Evolutionary conservation across 2,888 invertebrate genomes (phyloP), one percentile per base, ranked within the genome.

Genomic region (Pyrrhia umbra): DNA sequence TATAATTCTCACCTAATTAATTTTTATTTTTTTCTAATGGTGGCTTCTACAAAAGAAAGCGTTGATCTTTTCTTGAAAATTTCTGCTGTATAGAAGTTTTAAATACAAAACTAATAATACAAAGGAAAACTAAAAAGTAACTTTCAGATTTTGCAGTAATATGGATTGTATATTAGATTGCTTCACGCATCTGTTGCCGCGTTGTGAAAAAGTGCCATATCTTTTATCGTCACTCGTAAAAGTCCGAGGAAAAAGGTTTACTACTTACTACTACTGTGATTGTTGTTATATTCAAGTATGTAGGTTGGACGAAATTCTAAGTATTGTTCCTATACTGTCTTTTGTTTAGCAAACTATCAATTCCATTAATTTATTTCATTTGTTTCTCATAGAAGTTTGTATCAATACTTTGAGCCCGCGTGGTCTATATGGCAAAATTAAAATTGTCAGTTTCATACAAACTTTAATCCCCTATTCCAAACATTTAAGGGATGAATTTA

Each of bases 181-280:
- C 54, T 58, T 68, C 54, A 61, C 67, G 59, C 77, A 72, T 76
- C 77, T 79, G 79, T 69, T 72, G 52, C 67, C 79, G 43, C 20
- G 63, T 72, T 62, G 60, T 79, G 67, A 79, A 75, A 77, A 63
- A 61, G 66, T 61, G 39, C 10, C 68, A 40, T 63, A 71, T 75
- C 49, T 71, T 77, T 79, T 77, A 79, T 66, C 66, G 72, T 52
- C 40, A 30, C 60, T 72, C 76, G 68, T 77, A 79, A 77, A 77
- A 57, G 60, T 63, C 52, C 50, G 27, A 56, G 49, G 58, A 63
- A 75, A 68, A 62, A 75, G 54, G 52, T 63, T 74, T 56, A 40
- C 52, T 56, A 27, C 64, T 74, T 56, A 40, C 52, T 56, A 27
- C 64, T 13, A 37, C 68, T 55, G 47, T 63, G 68, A 79, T 75